These are phyloP conservation scores for Harpagoxenus sublaevis DNA, from an alignment of 2,888 invertebrate species.

Conservation along the genomic window DNA sequence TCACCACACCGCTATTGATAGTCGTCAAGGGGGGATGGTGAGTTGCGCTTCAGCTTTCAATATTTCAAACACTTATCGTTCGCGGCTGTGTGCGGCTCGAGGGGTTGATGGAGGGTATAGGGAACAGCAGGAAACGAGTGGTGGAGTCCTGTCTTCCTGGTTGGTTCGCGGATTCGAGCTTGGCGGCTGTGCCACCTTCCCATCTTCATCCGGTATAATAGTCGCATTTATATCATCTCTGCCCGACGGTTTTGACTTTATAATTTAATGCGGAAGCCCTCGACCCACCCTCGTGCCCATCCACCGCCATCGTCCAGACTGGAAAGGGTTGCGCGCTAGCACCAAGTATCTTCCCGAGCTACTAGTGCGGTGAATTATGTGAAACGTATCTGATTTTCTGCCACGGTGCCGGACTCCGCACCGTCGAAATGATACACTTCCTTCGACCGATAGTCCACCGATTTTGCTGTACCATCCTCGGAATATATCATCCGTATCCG, in stretches of 20 bases:
- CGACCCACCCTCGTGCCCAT: conserved; percentile 62
- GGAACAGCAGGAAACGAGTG: conserved; percentile 38
- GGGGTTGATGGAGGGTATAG: not conserved
- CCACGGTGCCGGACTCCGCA: conserved; percentile 28
- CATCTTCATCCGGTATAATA: conserved; percentile 81
- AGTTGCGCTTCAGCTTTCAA: conserved; percentile 84
- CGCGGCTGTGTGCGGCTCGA: conserved; percentile 67
- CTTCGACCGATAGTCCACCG: conserved; percentile 53
- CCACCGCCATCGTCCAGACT: conserved; percentile 59
- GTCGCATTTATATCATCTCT: conserved; percentile 85
- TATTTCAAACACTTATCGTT: conserved; percentile 86
- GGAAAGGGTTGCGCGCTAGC: conserved; percentile 76
- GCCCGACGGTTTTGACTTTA: conserved; percentile 84
- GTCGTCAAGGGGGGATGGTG: conserved; percentile 46
- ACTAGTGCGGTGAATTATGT: conserved; percentile 76
- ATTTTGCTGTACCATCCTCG: conserved; percentile 48
- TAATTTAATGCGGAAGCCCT: conserved; percentile 83
- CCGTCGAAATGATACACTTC: conserved; percentile 47
- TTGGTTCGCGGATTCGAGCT: conserved; percentile 65
- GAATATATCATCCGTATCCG: conserved; percentile 50
- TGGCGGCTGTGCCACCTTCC: conserved; percentile 51
- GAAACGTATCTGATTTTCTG: conserved; percentile 78
- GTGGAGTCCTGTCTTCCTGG: conserved; percentile 58
- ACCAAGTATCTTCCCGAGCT: conserved; percentile 61
- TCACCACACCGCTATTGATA: conserved; percentile 54